phyloP scores from a whole-genome alignment of 1,140 invertebrate genomes.

The Pseudomyrmex flavicornis region DNA sequence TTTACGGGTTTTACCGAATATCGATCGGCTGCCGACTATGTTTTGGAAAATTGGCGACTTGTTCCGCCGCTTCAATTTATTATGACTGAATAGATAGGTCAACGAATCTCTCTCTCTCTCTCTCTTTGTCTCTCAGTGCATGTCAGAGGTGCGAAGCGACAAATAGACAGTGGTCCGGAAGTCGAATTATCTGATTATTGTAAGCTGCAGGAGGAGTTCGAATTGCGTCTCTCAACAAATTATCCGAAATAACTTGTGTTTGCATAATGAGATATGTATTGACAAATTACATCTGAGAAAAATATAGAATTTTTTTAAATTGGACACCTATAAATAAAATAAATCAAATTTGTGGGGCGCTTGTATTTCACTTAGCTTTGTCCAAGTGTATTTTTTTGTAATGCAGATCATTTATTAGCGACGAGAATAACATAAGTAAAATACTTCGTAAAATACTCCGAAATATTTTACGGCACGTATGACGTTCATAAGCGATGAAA shows the following conservation, averaged over 20 bases:
- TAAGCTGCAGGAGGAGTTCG: neutral
- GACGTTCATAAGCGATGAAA: slow-evolving; percentile 51
- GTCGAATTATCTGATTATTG: slow-evolving; percentile 65
- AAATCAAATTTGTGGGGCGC: neutral
- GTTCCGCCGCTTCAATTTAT: slow-evolving; percentile 57
- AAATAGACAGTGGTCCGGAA: slow-evolving; percentile 62
- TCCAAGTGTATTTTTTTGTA: no score
- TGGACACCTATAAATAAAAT: neutral
- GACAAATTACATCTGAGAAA: slow-evolving; percentile 12
- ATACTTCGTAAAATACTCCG: neutral
- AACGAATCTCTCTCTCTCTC: slow-evolving; percentile 24
- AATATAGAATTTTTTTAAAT: neutral
- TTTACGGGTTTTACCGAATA: slow-evolving; percentile 40
- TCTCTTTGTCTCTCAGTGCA: neutral
- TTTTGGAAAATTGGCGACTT: neutral
- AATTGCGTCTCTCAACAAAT: neutral
- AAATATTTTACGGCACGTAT: no score
- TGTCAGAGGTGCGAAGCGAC: slow-evolving; percentile 34
- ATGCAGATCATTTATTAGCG: neutral
- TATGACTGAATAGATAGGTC: slow-evolving; percentile 65
- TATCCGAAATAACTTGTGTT: slow-evolving; percentile 33
- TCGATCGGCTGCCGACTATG: slow-evolving; percentile 25
- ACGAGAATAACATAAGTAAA: neutral
- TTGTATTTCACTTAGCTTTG: no score
- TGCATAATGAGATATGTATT: neutral